Evolutionary conservation across 2,113 vertebrate genomes (phyloP), one percentile per base, ranked within the genome.

Genomic region (Rhabdornis inornatus): DNA sequence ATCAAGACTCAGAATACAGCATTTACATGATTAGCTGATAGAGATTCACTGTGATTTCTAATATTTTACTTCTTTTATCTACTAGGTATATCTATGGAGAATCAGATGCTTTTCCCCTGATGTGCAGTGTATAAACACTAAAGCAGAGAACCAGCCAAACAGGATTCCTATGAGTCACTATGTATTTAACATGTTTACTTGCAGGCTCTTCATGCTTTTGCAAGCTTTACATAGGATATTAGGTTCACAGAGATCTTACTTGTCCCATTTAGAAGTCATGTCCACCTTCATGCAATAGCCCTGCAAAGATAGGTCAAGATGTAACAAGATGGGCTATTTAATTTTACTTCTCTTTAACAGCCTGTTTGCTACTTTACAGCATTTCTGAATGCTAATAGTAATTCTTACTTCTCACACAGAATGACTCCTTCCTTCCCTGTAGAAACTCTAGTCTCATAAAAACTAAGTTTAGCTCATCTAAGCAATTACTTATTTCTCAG

Each of bases 151-250:
- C 83, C 53, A 84, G 94, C n/a, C 28, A 45, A 60, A 89, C 87
- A 50, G 83, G 91, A 95, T 89, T 91, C 70, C 75, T 53, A 2
- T 87, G 72, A 90, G 40, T 95, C 94, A 95, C 76, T 49, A 13
- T 7, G 63, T 64, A 68, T 57, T 94, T 78, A 84, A 87, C 11
- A 37, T 1, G 0, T 79, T 17, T 20, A 52, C 33, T 68, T 76
- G 56, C 0, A 0, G 37, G 53, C 53, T 89, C 65, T 79, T 91
- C n/a, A 69, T 21, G 45, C 22, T 44, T 78, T 71, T 65, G 80
- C 57, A 80, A 60, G 45, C 82, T 77, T 92, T 45, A 69, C 12
- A 12, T 6, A 33, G 61, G 24, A 69, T 83, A 35, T 59, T 35
- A 66, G 3, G 33, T 33, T 71, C 3, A 0, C 6, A 56, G 21